phyloP scores from a whole-genome alignment of 2,113 vertebrate species.

The Poecile atricapillus region DNA sequence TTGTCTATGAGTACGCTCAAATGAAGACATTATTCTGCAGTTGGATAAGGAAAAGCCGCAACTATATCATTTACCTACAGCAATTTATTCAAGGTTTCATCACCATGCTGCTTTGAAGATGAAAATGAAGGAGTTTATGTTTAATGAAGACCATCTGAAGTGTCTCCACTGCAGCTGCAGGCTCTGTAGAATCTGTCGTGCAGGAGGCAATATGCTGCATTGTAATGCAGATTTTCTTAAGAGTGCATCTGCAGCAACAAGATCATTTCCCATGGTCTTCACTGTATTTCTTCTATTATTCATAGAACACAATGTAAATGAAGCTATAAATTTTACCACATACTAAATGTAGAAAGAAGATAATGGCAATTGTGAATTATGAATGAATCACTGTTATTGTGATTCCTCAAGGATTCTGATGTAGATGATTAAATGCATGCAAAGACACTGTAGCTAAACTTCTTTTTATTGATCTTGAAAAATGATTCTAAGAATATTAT shows the following conservation, averaged over 20 bases:
- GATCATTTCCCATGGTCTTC: slow-evolving; percentile 76
- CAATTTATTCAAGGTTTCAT: slow-evolving; percentile 63
- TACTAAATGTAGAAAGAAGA: slow-evolving; percentile 77
- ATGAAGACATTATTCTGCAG: neutral
- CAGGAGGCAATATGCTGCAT: slow-evolving; percentile 48
- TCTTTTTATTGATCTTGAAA: slow-evolving; percentile 63
- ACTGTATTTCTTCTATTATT: slow-evolving; percentile 85
- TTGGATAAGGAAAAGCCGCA: slow-evolving; percentile 28
- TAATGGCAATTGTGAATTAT: slow-evolving; percentile 87
- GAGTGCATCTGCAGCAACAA: slow-evolving; percentile 63
- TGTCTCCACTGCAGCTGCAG: slow-evolving; percentile 66
- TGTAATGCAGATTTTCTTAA: slow-evolving; percentile 72
- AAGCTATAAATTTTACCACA: slow-evolving; percentile 82
- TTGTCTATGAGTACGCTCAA: neutral
- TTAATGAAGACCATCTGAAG: slow-evolving; percentile 74
- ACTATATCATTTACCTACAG: slow-evolving; percentile 58
- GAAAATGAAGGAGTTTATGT: slow-evolving; percentile 65
- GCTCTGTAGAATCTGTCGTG: slow-evolving; percentile 21
- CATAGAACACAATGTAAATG: slow-evolving; percentile 84
- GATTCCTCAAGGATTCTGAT: slow-evolving; percentile 80
- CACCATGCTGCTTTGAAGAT: slow-evolving; percentile 66
- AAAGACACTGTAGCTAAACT: slow-evolving; percentile 69
- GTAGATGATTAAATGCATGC: slow-evolving; percentile 71
- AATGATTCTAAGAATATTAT: slow-evolving; percentile 52
- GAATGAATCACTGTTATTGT: slow-evolving; percentile 84